Percentiles rank a stretch among this genome's conserved stretches.
Evolutionary conservation across 2,113 vertebrate species (phyloP).

Genomic region (Lepus timidus): DNA sequence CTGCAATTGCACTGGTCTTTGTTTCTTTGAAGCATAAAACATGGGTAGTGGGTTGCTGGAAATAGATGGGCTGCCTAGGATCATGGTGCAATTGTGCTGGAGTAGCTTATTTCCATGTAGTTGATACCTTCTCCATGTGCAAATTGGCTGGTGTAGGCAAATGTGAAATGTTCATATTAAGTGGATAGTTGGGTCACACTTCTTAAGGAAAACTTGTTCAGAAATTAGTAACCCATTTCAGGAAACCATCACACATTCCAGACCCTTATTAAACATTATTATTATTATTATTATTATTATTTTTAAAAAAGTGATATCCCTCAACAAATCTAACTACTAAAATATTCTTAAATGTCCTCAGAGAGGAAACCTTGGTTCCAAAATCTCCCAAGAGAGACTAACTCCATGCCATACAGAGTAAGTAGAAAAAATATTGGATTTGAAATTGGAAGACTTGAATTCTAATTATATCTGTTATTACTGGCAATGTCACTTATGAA

Average conservation of each 20-base stretch:
- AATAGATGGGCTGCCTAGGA: background rate
- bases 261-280: background rate
- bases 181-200: background rate
- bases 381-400: slow-evolving; percentile 30
- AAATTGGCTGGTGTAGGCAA: background rate
- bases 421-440: background rate
- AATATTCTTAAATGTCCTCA: background rate
- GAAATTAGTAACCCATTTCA: slow-evolving; percentile 34
- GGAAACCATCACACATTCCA: slow-evolving; percentile 1
- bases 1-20: background rate
- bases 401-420: slow-evolving; percentile 8
- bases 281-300: background rate
- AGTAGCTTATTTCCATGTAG: background rate
- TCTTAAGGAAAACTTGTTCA: background rate
- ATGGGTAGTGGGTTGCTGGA: background rate
- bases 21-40: background rate
- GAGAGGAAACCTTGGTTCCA: background rate
- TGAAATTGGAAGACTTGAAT: background rate
- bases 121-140: background rate
- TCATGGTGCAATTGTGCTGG: background rate
- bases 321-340: background rate
- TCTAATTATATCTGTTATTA: background rate
- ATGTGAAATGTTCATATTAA: slow-evolving; percentile 25
- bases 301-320: background rate
- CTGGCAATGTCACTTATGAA: slow-evolving; percentile 11